phyloP scores from a whole-genome alignment of 2,888 invertebrate genomes.

The Rotaria socialis region DNA sequence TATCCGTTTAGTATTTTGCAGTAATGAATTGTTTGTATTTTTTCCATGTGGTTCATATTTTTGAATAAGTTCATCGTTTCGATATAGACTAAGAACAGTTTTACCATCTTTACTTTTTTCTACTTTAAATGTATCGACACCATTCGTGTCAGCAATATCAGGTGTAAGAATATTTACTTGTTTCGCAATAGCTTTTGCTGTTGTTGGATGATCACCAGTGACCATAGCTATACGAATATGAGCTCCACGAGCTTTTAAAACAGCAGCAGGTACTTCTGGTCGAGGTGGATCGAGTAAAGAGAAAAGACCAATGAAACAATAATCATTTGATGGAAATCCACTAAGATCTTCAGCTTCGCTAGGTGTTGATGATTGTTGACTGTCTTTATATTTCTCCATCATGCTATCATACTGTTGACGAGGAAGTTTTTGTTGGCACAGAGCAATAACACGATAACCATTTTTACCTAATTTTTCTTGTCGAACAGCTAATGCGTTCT shows the following conservation, averaged over 20 bases:
- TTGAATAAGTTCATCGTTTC: neutral
- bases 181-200: constrained; percentile 39
- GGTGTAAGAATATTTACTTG: constrained; percentile 40
- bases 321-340: neutral
- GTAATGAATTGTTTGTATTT: neutral
- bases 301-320: constrained; percentile 18
- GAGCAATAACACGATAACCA: constrained; percentile 32
- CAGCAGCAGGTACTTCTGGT: neutral
- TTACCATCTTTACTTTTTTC: neutral
- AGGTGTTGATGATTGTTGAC: neutral
- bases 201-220: constrained; percentile 39
- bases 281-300: constrained; percentile 34
- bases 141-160: neutral
- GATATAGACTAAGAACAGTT: neutral
- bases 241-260: constrained; percentile 15
- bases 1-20: neutral
- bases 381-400: neutral
- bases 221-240: constrained; percentile 33
- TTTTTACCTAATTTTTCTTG: constrained; percentile 37
- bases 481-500: constrained; percentile 2
- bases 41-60: neutral
- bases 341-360: neutral
- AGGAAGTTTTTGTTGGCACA: neutral
- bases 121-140: neutral
- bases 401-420: neutral